Base-by-base conservation (phyloP, 2,797 vertebrate genomes). In the Galagoides demidoff region DNA sequence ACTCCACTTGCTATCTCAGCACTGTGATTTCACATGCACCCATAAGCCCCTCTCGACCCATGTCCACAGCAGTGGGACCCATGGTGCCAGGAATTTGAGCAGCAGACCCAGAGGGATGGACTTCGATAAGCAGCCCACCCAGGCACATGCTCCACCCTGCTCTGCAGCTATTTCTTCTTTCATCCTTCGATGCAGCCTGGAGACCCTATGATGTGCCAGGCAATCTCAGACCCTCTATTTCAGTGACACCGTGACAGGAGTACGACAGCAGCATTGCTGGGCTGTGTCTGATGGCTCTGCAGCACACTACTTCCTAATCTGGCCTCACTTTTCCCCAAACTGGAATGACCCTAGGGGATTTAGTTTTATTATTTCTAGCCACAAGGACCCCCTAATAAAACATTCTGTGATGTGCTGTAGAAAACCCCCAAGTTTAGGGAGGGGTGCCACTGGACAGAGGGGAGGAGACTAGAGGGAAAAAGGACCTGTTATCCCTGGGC, bases 361-460 rank as follows among this genome's bases (percentile, higher is more conserved):
- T 34, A 43, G 29, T 66, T 71, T 74, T 64, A 59, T 49, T 27
- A 1, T 27, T 64, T 45, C 59, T 68, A 63, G n/a, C 45, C 25
- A 11, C 7, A 4, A 3, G 20, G 1, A 70, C 45, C 22, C 73
- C 27, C 37, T 20, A 29, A n/a, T 17, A 43, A 86, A 86, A 31
- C 0, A 1, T 2, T 19, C 55, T 29, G 3, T 7, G 2, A 2
- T 25, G 4, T 37, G 43, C 8, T 63, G 25, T 2, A 57, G 0
- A 10, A 59, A 57, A 84, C 19, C 25, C 64, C 64, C 55, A 61
- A 25, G 59, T 34, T 59, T 43, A 66, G 34, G 71, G 52, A 43
- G 34, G 3, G n/a, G 20, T 37, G 7, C 29, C 45, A 23, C 14
- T 34, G 27, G 7, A 49, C 0, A 1, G 14, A 23, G 55, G 23